Percentiles rank a stretch among this genome's conserved stretches.
Evolutionary conservation across 2,888 invertebrate species (phyloP).

Genomic region (Yponomeuta sedellus): DNA sequence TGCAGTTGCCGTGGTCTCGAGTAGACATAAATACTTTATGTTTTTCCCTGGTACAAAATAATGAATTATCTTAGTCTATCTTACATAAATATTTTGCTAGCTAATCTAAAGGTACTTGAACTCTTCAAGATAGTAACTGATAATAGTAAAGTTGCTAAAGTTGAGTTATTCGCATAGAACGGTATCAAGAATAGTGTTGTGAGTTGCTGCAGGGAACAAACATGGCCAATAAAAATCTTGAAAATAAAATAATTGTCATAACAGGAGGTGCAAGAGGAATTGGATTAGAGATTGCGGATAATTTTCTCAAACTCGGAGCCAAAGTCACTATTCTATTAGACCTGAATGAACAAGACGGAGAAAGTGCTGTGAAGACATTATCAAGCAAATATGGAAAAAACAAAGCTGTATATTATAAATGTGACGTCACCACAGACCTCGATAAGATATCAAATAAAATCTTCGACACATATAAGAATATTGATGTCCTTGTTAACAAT

Average conservation of each 20-base stretch:
- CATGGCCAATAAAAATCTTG: constrained; percentile 21
- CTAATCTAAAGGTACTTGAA: too few relatives aligned
- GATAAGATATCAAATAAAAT: constrained; percentile 48
- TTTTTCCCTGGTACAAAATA: too few relatives aligned
- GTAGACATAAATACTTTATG: too few relatives aligned
- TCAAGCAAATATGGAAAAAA: constrained; percentile 56
- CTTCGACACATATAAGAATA: constrained; percentile 39
- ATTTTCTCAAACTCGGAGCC: constrained; percentile 47
- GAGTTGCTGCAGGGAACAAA: neutral
- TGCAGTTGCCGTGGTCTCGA: too few relatives aligned
- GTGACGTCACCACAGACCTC: constrained; percentile 69
- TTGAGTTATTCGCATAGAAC: neutral
- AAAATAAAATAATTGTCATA: constrained; percentile 31
- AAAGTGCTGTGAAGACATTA: constrained; percentile 42
- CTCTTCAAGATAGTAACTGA: neutral
- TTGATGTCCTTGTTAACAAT: constrained; percentile 48
- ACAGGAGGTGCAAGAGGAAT: constrained; percentile 70
- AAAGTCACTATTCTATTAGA: constrained; percentile 37
- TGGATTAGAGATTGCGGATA: constrained; percentile 51
- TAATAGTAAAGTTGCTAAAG: neutral
- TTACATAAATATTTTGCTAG: too few relatives aligned
- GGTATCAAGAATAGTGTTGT: neutral
- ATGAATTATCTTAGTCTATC: too few relatives aligned
- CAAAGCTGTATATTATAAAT: constrained; percentile 62
- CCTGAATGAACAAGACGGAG: constrained; percentile 40